Evolutionary conservation across 2,797 vertebrate genomes (phyloP), one percentile per base, ranked within the genome.

Genomic region (Danio tinwini): DNA sequence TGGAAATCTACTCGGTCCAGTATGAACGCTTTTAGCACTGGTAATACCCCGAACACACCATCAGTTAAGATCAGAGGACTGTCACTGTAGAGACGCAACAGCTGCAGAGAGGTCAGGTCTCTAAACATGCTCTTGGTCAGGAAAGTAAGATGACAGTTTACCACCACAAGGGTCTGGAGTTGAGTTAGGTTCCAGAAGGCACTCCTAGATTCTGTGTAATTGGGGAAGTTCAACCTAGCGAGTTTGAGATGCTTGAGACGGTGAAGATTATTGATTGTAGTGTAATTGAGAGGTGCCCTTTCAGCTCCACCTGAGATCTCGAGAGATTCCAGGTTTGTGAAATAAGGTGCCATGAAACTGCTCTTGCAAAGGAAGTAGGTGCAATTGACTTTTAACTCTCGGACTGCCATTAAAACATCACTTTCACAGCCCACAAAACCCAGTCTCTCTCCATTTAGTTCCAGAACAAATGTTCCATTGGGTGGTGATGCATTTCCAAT

Each of bases 241-340:
- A 88, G 80, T 67, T 85, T 88, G 44, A 88, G 83, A 19, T 49
- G 81, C 74, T 82, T 85, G 19, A 86, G 80, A 13, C 50, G 53
- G 58, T 37, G 64, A 55, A 86, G 61, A 1, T 17, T 71, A 62
- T 53, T 84, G 53, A 88, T 83, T 47, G 12, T 50, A 1, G 68
- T 12, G n/a, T 63, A 56, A 1, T 7, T 17, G 14, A 67, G 9
- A 6, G 10, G 3, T 1, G 50, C 29, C 37, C 10, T 62, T 19
- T 84, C 81, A 29, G 76, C 65, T n/a, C 49, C 19, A 5, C 19
- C 75, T 1, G 10, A 11, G 7, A 75, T 55, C 42, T 84, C 85
- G 5, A 87, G 74, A 5, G 74, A 81, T 50, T 84, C 85, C 6
- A 86, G 52, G 39, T 81, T 82, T 49, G 75, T 21, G 61, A 85